Evolutionary conservation across 2,113 vertebrate genomes (phyloP).

Genomic region (Rutilus rutilus): DNA sequence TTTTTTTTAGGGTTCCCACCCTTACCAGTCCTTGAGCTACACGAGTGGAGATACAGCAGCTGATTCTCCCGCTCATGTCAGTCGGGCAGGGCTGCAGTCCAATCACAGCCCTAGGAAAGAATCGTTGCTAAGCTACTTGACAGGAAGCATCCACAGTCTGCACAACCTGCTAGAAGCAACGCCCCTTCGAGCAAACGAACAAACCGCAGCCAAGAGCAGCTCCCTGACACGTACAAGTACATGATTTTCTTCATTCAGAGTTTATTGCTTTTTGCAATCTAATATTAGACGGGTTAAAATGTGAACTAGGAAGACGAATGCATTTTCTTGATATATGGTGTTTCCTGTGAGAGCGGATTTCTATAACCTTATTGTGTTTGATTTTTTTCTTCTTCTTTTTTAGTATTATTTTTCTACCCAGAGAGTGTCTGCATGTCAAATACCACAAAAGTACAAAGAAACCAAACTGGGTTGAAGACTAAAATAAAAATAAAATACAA

Average conservation of each 20-base stretch:
- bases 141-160: constrained; percentile 94
- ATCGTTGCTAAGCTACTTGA: constrained; percentile 94
- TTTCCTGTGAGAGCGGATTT: not conserved
- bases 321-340: constrained; percentile 6
- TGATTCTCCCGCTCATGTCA: constrained; percentile 91
- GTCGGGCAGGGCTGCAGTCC: constrained; percentile 79
- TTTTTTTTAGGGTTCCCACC: constrained; percentile 88
- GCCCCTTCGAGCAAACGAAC: constrained; percentile 83
- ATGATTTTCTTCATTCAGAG: not conserved
- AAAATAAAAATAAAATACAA: not conserved
- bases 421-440: not conserved
- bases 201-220: constrained; percentile 83
- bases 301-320: not conserved
- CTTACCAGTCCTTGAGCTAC: constrained; percentile 96
- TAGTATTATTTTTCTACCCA: not conserved
- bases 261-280: constrained; percentile 1
- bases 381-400: not conserved
- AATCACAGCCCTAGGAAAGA: constrained; percentile 96
- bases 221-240: constrained; percentile 93
- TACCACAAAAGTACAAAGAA: not conserved
- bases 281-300: not conserved
- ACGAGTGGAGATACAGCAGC: constrained; percentile 96
- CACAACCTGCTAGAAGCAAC: constrained; percentile 96
- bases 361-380: not conserved
- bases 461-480: not conserved